Base-by-base conservation (phyloP, 2,888 invertebrate species). In the Brachylomia viminalis region DNA sequence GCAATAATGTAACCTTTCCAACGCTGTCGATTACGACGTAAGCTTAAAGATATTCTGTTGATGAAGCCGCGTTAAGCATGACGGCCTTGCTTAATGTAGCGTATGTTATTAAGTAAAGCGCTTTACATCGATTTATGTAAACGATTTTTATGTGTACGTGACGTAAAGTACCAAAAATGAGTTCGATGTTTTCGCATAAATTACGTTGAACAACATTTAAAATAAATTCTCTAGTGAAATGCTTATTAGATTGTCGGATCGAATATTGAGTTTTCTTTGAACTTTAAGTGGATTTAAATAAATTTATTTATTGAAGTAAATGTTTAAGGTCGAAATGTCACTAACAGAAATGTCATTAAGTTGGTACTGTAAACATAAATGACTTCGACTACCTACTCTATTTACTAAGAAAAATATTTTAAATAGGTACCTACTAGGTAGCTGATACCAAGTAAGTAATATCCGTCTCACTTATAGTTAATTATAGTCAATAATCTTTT, bases 71-170 rank as follows among this genome's bases (percentile, higher is more conserved):
- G 79, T 78, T 77, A 80, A 86, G 81, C 79, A 71, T 80, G 84
- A 85, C 80, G 77, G 72, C 67, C 77, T 76, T 83, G 87, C 80
- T 69, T 87, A 87, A 87, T 87, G 87, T 88, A 86, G 71, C 88
- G 87, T 85, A 66, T 61, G 78, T 84, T 86, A 85, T 83, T 84
- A 83, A 80, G 85, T 77, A 77, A 85, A 82, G 76, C 80, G 81
- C 75, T 84, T 68, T 74, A 78, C 74, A 86, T 88, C 79, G 85
- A 86, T 83, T 81, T 75, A 77, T 76, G 58, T 65, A 77, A 77
- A 61, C 54, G 67, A 77, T 82, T 77, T 80, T 82, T 80, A 82
- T 45, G 38, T 52, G 47, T 76, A 82, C 77, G 58, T 77, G 82
- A 77, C 15, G 58, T 77, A 30, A 70, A 70, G 64, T 65, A 33